A percentile compares a stretch with the other conserved stretches of the same genome.
phyloP scores from a whole-genome alignment of 2,797 vertebrate species.

The Bradypus variegatus region DNA sequence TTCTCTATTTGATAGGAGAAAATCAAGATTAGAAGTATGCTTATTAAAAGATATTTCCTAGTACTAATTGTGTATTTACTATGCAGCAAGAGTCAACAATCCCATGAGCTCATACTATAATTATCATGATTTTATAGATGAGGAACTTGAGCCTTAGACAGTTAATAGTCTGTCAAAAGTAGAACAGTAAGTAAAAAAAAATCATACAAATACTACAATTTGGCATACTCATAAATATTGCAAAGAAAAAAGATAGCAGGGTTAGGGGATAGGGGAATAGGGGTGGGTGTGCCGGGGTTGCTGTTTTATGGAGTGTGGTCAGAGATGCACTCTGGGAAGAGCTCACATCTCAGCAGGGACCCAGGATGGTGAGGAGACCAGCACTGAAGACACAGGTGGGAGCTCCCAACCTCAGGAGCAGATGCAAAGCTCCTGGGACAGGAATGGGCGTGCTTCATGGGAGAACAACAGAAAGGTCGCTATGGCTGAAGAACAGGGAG shows the following conservation, averaged over 20 bases:
- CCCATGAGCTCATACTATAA: background rate
- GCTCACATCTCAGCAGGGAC: background rate
- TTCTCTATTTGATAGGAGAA: background rate
- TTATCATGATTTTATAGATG: background rate
- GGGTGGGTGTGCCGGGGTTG: rapidly evolving
- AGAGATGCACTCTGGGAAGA: background rate
- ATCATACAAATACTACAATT: background rate
- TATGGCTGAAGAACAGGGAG: background rate
- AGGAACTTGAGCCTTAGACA: background rate
- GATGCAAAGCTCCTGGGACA: background rate
- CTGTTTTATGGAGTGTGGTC: rapidly evolving
- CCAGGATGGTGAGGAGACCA: no score
- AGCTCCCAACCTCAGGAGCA: background rate
- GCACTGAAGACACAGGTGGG: background rate
- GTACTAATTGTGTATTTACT: background rate
- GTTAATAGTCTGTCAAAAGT: no score
- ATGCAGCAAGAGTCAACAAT: background rate
- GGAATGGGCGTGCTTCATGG: background rate
- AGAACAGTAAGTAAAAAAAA: background rate
- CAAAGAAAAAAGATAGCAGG: background rate
- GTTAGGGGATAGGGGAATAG: rapidly evolving
- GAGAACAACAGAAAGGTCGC: background rate
- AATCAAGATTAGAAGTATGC: background rate
- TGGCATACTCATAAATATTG: background rate
- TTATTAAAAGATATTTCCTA: background rate